Percentiles rank a stretch among this genome's conserved stretches.
Conservation (phyloP, 2,113 vertebrate genomes). For the Hemicordylus capensis region DNA sequence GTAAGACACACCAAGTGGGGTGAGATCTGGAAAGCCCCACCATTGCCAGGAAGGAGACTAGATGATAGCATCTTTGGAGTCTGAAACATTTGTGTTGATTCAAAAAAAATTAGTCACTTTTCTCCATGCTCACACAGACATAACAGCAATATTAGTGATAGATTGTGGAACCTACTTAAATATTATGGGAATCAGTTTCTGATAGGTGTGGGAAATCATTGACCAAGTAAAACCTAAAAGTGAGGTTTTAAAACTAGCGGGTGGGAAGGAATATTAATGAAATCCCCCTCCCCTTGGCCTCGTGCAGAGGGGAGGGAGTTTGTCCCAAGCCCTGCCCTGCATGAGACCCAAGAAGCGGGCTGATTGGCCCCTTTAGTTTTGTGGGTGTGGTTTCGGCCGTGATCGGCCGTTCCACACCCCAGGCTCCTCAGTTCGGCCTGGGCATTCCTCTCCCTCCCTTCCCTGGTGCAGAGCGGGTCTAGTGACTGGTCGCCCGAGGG, state of each 20-base stretch:
- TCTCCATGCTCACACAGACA: neutral
- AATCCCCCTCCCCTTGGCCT: no score
- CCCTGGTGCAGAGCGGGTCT: no score
- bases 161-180: neutral
- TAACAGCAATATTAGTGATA: neutral
- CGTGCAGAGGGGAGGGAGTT: no score
- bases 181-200: neutral
- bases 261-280: neutral
- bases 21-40: neutral
- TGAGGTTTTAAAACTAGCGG: neutral
- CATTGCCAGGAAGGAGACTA: neutral
- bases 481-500: no score
- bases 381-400: no score
- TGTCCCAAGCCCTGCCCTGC: no score
- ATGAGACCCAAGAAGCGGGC: no score
- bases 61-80: neutral
- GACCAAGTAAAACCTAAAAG: neutral
- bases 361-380: no score
- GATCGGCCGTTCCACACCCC: no score
- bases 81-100: no score
- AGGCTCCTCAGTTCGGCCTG: no score
- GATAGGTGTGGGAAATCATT: neutral
- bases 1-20: neutral
- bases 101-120: neutral
- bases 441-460: no score